Base-by-base conservation (phyloP, 2,888 invertebrate genomes). In the Arctia plantaginis region DNA sequence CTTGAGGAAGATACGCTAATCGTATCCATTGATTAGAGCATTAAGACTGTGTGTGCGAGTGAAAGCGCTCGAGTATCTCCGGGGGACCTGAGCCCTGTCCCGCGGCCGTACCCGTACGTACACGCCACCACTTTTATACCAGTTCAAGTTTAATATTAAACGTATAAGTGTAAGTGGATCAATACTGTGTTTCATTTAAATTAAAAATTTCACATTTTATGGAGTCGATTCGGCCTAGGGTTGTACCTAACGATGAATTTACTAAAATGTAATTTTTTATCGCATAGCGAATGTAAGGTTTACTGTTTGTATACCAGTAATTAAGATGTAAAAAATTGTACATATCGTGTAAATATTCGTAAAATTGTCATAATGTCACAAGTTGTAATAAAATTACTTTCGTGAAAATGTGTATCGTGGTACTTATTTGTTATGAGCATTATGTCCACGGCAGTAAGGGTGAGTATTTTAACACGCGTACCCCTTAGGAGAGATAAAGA, bases 261-360 rank as follows among this genome's bases (percentile, higher is more conserved):
- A 95, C 89, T 95, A 94, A 91, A 88, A 82, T 92, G 88, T 93
- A 93, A 88, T 91, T 90, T 90, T 92, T 85, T 93, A 92, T 93
- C 92, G 93, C 92, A 87, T 90, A 91, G 92, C 93, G 91, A 91
- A 81, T 89, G 86, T 89, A 89, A 92, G 87, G 87, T 87, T 88
- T 87, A 89, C 90, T 88, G 87, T 92, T 90, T 92, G 92, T 94
- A 93, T 93, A 93, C 92, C 87, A 86, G 80, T 90, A 82, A 82
- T 86, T 86, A 82, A 85, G 80, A 80, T 94, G 93, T 94, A 94
- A 91, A 93, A 87, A 87, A 90, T 90, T 95, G 95, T 95, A 95
- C 95, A 95, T 95, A 95, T 95, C 95, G 90, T 95, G 95, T 95
- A 94, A 93, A 95, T 94, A 95, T 90, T 92, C 88, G 87, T 90